phyloP scores from a whole-genome alignment of 2,797 vertebrate species.

The Numenius phaeopus region DNA sequence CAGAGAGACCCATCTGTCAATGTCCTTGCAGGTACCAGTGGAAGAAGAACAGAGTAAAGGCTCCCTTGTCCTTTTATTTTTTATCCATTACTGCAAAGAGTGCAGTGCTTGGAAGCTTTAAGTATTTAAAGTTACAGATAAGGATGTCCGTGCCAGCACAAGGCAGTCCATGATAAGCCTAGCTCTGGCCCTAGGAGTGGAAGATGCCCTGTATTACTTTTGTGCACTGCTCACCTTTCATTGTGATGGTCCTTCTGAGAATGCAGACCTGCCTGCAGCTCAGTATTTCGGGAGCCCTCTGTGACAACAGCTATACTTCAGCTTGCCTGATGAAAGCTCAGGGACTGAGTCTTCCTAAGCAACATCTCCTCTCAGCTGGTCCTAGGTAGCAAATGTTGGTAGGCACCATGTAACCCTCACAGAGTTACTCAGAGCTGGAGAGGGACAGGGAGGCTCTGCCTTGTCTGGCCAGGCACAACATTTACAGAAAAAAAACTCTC shows the following conservation, averaged over 20 bases:
- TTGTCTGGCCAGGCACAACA: background rate
- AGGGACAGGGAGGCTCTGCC: background rate
- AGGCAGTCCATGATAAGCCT: background rate
- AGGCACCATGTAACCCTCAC: fast-evolving
- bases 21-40: background rate
- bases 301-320: background rate
- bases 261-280: background rate
- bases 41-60: background rate
- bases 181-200: background rate
- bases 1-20: background rate
- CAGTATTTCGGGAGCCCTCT: background rate
- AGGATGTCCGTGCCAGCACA: background rate
- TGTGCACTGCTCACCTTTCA: background rate
- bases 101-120: background rate
- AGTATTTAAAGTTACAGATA: background rate
- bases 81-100: background rate
- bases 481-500: background rate
- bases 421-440: background rate
- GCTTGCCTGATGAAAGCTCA: background rate
- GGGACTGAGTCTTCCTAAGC: background rate
- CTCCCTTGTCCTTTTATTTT: background rate
- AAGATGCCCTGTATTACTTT: background rate
- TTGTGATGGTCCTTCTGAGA: background rate
- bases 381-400: background rate
- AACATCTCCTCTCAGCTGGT: background rate